Percentiles rank a stretch among this genome's conserved stretches.
These are phyloP conservation scores for Pelobates cultripes DNA, from an alignment of 2,797 vertebrate species.

Conservation along the genomic window DNA sequence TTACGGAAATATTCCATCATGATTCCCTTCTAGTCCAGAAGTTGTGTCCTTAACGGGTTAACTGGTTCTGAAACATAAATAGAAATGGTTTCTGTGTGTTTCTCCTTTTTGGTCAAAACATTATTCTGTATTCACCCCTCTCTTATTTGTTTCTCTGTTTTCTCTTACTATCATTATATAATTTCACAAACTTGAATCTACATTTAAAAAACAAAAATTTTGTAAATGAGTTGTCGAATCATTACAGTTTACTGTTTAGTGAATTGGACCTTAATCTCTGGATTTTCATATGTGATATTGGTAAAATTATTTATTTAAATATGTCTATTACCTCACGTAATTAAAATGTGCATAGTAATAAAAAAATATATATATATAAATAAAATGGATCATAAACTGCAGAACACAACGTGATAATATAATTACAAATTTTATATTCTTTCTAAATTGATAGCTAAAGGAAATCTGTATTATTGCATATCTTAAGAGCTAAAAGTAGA, in stretches of 20 bases:
- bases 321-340: background rate
- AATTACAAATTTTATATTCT: slow-evolving; percentile 29
- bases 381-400: slow-evolving; percentile 49
- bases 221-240: too few relatives aligned
- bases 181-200: too few relatives aligned
- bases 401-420: slow-evolving; percentile 20
- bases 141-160: too few relatives aligned
- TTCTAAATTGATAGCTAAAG: slow-evolving; percentile 36
- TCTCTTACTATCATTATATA: too few relatives aligned
- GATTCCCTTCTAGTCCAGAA: too few relatives aligned
- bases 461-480: slow-evolving; percentile 33
- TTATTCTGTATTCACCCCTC: too few relatives aligned
- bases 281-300: background rate
- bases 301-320: background rate
- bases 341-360: slow-evolving; percentile 16
- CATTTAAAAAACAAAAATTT: too few relatives aligned
- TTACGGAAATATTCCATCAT: too few relatives aligned
- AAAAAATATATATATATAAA: slow-evolving; percentile 26
- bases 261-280: background rate
- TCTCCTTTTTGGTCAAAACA: too few relatives aligned
- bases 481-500: background rate
- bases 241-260: background rate
- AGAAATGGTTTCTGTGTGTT: too few relatives aligned
- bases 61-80: too few relatives aligned
- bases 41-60: too few relatives aligned